Evolutionary conservation across 2,888 invertebrate genomes (phyloP).

Genomic region (Drosophila anomelani): DNA sequence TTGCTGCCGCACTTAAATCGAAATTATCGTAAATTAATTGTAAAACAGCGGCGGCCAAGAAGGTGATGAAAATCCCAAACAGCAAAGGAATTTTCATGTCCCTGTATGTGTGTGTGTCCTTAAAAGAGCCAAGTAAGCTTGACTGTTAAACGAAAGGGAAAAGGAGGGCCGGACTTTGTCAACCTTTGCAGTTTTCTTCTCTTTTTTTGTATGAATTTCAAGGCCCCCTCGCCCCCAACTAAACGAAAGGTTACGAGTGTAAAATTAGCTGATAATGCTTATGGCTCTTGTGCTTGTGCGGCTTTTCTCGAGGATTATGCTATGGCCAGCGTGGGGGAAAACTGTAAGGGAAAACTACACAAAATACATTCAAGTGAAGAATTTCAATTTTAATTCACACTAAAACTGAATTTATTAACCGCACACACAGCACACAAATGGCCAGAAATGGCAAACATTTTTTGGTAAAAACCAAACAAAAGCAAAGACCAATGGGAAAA

Average conservation of each 20-base stretch:
- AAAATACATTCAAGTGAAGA: constrained; percentile 5
- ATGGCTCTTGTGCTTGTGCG: constrained; percentile 11
- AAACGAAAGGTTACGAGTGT: constrained; percentile 26
- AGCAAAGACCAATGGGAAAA: constrained; percentile 5
- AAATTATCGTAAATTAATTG: constrained; percentile 76
- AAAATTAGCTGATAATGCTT: constrained; percentile 41
- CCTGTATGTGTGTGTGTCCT: constrained; percentile 4
- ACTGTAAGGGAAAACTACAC: neutral
- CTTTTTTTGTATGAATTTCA: constrained; percentile 56
- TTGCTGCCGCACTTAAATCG: constrained; percentile 59
- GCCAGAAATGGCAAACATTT: neutral
- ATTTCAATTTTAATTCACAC: constrained; percentile 32
- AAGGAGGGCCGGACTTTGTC: constrained; percentile 52
- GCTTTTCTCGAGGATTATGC: constrained; percentile 27
- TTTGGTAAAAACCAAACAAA: constrained; percentile 5
- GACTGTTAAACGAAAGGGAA: neutral
- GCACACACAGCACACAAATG: neutral
- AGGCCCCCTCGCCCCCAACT: constrained; percentile 10
- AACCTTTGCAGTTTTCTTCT: constrained; percentile 66
- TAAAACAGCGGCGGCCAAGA: constrained; percentile 18
- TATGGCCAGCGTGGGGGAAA: neutral
- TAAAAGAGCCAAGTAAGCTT: constrained; percentile 13
- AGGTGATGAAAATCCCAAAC: constrained; percentile 20
- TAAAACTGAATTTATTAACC: constrained; percentile 35
- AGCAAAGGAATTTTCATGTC: neutral